These are phyloP conservation scores for Phenganax marumi DNA, from an alignment of 92 coral and sea anemone species.

Conservation along the genomic window DNA sequence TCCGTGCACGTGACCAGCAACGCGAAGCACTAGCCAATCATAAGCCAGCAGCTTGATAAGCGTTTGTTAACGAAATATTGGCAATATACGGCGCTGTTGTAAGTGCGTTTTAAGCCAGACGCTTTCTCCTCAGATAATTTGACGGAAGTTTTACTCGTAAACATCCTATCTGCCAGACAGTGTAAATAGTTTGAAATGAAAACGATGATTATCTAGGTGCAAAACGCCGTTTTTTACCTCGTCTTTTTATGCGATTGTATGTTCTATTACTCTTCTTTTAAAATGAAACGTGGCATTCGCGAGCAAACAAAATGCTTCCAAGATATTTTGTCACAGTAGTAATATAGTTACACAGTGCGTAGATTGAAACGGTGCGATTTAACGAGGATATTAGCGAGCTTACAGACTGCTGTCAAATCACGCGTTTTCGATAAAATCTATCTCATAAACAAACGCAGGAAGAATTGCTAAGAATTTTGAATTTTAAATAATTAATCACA, in stretches of 20 bases:
- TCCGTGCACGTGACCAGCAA: constrained; percentile 32
- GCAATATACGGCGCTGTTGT: constrained; percentile 15
- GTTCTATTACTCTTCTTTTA: neutral
- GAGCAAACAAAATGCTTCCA: no score
- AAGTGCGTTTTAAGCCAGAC: constrained; percentile 5
- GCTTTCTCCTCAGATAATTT: constrained; percentile 16
- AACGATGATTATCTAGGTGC: neutral
- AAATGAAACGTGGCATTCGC: no score
- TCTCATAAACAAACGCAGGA: no score
- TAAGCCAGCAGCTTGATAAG: neutral
- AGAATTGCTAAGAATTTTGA: no score
- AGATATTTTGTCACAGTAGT: no score
- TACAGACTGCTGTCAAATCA: no score
- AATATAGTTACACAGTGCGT: no score
- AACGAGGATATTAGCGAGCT: no score
- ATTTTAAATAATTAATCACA: no score
- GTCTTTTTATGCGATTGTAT: neutral
- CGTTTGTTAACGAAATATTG: constrained; percentile 1
- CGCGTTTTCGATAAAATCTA: no score
- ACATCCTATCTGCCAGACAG: constrained; percentile 24
- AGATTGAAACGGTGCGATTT: no score
- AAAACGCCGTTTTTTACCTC: neutral
- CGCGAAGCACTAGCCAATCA: constrained; percentile 16
- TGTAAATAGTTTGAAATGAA: neutral
- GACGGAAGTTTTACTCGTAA: constrained; percentile 17